These are phyloP conservation scores for Aspidiotus destructor DNA, from an alignment of 2,888 invertebrate species.

Conservation along the genomic window DNA sequence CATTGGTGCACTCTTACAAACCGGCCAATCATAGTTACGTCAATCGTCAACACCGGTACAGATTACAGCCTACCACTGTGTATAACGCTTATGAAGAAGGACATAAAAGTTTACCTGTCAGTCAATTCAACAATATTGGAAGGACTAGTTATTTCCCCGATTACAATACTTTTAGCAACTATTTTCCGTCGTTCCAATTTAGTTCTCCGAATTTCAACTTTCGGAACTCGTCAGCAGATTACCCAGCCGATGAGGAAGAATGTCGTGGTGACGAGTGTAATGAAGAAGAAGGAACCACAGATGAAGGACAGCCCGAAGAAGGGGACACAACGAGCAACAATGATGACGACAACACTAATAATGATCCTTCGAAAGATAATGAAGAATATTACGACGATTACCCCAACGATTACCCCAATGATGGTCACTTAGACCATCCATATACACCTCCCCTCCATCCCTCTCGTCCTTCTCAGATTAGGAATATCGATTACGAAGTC, in stretches of 20 bases:
- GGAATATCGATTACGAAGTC: slow-evolving; percentile 33
- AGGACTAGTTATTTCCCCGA: not conserved
- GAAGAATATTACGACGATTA: slow-evolving; percentile 34
- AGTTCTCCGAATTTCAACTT: not conserved
- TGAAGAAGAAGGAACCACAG: slow-evolving; percentile 16
- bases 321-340: slow-evolving; percentile 28
- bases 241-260: not conserved
- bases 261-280: slow-evolving; percentile 14
- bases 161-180: not conserved
- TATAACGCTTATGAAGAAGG: not conserved
- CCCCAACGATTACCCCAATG: slow-evolving; percentile 29
- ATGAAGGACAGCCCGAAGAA: slow-evolving; percentile 11
- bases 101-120: not conserved
- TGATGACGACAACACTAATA: slow-evolving; percentile 5
- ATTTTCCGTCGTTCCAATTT: not conserved
- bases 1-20: slow-evolving; percentile 33
- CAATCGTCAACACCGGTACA: slow-evolving; percentile 10
- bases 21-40: slow-evolving; percentile 35
- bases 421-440: slow-evolving; percentile 22
- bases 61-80: slow-evolving; percentile 12
- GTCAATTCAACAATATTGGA: not conserved
- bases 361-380: slow-evolving; percentile 13
- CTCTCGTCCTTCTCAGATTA: not conserved
- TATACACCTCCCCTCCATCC: not conserved
- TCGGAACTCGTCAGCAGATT: not conserved